phyloP scores from a whole-genome alignment of 2,888 invertebrate genomes.

The Andrena dorsata region DNA sequence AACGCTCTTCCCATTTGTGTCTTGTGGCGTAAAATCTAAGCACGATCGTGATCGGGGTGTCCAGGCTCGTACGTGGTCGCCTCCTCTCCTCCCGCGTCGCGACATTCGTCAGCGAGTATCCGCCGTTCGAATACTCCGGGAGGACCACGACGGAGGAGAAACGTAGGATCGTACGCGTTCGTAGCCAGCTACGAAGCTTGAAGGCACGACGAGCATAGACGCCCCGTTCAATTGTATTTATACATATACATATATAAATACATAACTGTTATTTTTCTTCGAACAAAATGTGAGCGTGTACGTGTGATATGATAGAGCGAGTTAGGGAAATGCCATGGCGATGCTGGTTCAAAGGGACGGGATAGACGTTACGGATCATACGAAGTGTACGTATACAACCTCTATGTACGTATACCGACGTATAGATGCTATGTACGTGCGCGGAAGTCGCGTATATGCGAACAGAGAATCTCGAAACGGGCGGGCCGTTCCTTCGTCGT shows the following conservation, averaged over 20 bases:
- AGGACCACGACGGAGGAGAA: constrained; percentile 1
- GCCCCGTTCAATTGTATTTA: constrained; percentile 59
- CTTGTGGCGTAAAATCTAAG: constrained; percentile 75
- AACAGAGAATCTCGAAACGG: constrained; percentile 21
- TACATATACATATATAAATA: constrained; percentile 60
- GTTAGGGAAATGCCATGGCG: constrained; percentile 23
- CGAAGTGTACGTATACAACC: constrained; percentile 37
- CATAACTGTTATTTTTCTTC: constrained; percentile 75
- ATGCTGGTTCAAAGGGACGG: constrained; percentile 41
- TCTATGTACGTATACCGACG: constrained; percentile 3
- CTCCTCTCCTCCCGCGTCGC: not conserved
- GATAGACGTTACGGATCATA: constrained; percentile 41
- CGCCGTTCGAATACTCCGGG: constrained; percentile 11
- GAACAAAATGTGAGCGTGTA: constrained; percentile 63
- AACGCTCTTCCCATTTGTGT: constrained; percentile 79
- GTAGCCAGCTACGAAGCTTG: not conserved
- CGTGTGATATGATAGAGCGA: constrained; percentile 57
- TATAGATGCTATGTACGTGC: constrained; percentile 14
- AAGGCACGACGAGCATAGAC: constrained; percentile 24
- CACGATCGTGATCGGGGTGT: constrained; percentile 51
- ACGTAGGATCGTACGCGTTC: not conserved
- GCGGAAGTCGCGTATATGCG: constrained; percentile 18
- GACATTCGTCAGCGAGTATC: not conserved
- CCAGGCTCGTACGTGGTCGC: constrained; percentile 22
- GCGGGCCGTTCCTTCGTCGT: constrained; percentile 2